Evolutionary conservation across 1,140 invertebrate species (phyloP).

Genomic region (Ganaspis sp.): DNA sequence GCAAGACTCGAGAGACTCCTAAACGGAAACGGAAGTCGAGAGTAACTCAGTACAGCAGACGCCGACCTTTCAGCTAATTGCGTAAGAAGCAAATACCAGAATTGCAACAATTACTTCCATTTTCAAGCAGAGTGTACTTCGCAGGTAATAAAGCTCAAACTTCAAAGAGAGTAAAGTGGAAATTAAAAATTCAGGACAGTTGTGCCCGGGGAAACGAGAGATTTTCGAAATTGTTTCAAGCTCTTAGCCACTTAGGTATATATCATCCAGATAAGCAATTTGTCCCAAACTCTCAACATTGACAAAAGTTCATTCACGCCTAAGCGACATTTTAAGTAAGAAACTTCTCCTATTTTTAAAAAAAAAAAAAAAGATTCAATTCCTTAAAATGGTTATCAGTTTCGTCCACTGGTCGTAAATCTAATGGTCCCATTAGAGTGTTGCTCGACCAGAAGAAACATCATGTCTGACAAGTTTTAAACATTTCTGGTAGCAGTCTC

Average conservation of each 20-base stretch:
- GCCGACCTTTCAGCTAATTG: constrained; percentile 6
- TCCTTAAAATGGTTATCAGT: constrained; percentile 28
- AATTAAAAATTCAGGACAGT: no score
- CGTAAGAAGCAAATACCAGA: constrained; percentile 21
- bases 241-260: no score
- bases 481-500: constrained; percentile 6
- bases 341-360: no score
- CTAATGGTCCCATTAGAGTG: constrained; percentile 31
- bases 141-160: no score
- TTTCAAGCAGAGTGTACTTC: background rate
- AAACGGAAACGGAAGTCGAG: constrained; percentile 9
- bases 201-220: background rate
- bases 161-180: no score
- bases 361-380: no score
- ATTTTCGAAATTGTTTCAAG: background rate
- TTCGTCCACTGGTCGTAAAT: constrained; percentile 24
- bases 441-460: constrained; percentile 22
- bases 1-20: constrained; percentile 4
- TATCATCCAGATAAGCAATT: background rate
- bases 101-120: background rate
- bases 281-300: background rate
- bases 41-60: background rate
- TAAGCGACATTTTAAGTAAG: no score
- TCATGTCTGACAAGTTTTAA: constrained; percentile 2
- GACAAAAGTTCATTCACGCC: background rate